Evolutionary conservation across 2,113 vertebrate genomes (phyloP).

Genomic region (Gallinago jamesoni): DNA sequence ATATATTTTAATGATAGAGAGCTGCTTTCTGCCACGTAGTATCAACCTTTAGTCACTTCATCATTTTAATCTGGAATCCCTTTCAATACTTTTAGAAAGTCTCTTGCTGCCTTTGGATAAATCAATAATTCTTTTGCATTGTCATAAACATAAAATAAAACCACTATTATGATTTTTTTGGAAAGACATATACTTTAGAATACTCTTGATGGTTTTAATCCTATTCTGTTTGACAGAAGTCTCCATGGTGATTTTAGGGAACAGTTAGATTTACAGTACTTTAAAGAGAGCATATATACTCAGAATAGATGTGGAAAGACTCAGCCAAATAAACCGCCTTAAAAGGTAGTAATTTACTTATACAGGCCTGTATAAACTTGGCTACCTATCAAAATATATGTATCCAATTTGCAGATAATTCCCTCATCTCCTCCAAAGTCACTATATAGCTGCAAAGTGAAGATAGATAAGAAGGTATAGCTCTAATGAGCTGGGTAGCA

Average conservation of each 20-base stretch:
- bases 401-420: not conserved
- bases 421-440: not conserved
- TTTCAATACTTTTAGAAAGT: not conserved
- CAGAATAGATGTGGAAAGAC: not conserved
- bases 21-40: not conserved
- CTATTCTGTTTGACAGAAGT: not conserved
- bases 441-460: not conserved
- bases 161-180: not conserved
- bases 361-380: not conserved
- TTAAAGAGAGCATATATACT: not conserved
- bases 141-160: conserved; percentile 13
- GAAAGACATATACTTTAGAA: not conserved
- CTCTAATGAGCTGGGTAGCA: not conserved
- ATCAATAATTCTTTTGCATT: conserved; percentile 18
- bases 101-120: not conserved
- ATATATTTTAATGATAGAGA: conserved; percentile 12
- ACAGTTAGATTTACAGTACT: not conserved
- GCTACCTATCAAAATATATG: not conserved
- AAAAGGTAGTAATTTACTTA: not conserved
- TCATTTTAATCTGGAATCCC: not conserved
- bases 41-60: not conserved
- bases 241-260: conserved; percentile 46
- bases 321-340: not conserved
- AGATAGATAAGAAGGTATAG: not conserved
- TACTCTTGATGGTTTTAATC: conserved; percentile 3